A percentile compares a stretch with the other conserved stretches of the same genome.
Conservation (phyloP, 2,888 invertebrate genomes). For the Hoplodrina blanda region DNA sequence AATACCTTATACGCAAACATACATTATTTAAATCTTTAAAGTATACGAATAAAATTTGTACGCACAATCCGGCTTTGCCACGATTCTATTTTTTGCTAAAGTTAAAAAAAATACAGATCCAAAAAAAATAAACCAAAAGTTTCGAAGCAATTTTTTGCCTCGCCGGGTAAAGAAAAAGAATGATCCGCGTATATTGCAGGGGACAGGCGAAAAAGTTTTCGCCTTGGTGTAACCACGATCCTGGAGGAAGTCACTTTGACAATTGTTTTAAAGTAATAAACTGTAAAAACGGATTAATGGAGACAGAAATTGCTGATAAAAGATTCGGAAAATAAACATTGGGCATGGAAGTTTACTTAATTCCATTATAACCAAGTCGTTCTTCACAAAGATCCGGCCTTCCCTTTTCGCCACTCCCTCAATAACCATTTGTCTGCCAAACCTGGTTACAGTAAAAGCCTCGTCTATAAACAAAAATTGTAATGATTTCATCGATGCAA, state of each 20-base stretch:
- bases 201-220: slow-evolving; percentile 55
- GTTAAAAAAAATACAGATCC: slow-evolving; percentile 60
- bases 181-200: slow-evolving; percentile 60
- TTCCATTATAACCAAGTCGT: background rate
- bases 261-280: slow-evolving; percentile 19
- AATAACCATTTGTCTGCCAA: background rate
- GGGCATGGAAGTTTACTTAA: background rate
- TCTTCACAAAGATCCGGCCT: background rate
- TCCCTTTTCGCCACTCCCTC: background rate
- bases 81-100: slow-evolving; percentile 40
- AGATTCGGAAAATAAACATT: background rate
- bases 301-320: background rate
- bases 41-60: slow-evolving; percentile 39
- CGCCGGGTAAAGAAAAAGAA: slow-evolving; percentile 65
- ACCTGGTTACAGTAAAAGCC: background rate
- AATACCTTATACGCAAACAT: slow-evolving; percentile 41
- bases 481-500: background rate
- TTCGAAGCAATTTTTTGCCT: slow-evolving; percentile 67
- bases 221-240: slow-evolving; percentile 39
- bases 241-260: slow-evolving; percentile 30
- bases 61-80: slow-evolving; percentile 40
- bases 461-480: background rate
- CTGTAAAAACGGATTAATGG: background rate
- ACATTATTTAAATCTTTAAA: slow-evolving; percentile 50
- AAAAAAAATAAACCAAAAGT: slow-evolving; percentile 59